phyloP scores from a whole-genome alignment of 2,113 vertebrate species.

The Micronycteris hirsuta region DNA sequence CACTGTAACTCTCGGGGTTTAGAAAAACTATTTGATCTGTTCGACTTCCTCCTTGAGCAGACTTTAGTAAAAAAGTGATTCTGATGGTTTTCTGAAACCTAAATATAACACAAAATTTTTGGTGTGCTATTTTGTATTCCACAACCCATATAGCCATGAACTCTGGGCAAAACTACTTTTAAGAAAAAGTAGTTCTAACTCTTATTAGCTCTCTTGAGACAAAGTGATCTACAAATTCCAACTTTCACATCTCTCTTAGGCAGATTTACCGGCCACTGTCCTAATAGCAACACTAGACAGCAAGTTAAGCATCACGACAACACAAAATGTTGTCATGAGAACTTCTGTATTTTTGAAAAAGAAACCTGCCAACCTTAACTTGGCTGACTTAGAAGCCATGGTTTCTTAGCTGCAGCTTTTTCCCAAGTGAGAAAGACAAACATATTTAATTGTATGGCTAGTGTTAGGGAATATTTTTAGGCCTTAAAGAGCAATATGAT shows the following conservation, averaged over 20 bases:
- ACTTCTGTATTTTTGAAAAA: neutral
- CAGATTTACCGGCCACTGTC: neutral
- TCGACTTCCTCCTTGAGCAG: neutral
- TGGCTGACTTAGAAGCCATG: neutral
- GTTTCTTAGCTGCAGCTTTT: neutral
- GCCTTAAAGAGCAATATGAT: neutral
- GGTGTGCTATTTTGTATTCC: neutral
- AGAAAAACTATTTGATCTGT: neutral
- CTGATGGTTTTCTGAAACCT: neutral
- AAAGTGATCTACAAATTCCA: neutral
- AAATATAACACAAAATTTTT: neutral
- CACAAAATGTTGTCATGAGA: neutral
- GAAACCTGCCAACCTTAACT: neutral
- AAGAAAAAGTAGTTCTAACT: neutral
- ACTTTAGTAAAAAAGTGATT: neutral
- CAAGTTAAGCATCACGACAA: neutral
- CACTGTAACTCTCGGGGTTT: neutral
- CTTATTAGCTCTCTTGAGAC: neutral
- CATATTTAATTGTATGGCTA: neutral
- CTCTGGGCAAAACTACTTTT: neutral
- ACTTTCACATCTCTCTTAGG: conserved; percentile 4
- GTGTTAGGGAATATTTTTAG: neutral
- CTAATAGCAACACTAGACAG: neutral
- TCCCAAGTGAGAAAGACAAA: neutral
- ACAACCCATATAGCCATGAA: neutral